phyloP scores from a whole-genome alignment of 2,113 vertebrate species.

The Cheilinus undulatus region DNA sequence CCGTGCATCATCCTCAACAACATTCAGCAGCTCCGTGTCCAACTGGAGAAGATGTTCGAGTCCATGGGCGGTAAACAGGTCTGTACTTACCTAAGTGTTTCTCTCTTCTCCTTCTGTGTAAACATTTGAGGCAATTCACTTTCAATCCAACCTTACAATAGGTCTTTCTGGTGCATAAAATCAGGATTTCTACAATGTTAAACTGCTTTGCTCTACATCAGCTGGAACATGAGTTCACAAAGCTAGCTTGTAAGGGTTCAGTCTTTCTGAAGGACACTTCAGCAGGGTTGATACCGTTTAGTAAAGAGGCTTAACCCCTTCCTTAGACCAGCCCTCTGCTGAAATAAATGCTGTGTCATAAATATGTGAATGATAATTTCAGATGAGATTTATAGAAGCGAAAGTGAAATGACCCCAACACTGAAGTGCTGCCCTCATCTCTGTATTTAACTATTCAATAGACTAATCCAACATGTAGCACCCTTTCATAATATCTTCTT shows the following conservation, averaged over 20 bases:
- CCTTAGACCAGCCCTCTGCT: conserved; percentile 5
- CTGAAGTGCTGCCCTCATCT: conserved; percentile 18
- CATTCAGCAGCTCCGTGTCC: conserved; percentile 95
- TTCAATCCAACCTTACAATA: conserved; percentile 11
- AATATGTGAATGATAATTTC: conserved; percentile 47
- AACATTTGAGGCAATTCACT: conserved; percentile 31
- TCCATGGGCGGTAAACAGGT: conserved; percentile 99
- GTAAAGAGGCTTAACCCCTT: conserved; percentile 8
- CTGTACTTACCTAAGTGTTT: conserved; percentile 22
- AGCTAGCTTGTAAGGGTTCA: neutral
- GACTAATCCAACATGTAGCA: conserved; percentile 38
- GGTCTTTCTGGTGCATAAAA: neutral
- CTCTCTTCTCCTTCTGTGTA: neutral
- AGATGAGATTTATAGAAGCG: conserved; percentile 48
- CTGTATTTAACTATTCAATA: conserved; percentile 18
- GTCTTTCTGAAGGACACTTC: conserved; percentile 30
- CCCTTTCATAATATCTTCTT: conserved; percentile 24
- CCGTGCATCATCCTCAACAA: conserved; percentile 98
- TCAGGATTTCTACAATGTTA: neutral
- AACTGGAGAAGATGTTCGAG: conserved; percentile 99
- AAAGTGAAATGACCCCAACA: conserved; percentile 60
- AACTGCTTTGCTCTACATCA: neutral
- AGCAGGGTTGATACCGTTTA: conserved; percentile 8
- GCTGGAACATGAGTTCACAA: neutral
- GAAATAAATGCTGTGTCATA: conserved; percentile 32